Evolutionary conservation across 2,888 invertebrate species (phyloP).

Genomic region (Phaedon cochleariae): DNA sequence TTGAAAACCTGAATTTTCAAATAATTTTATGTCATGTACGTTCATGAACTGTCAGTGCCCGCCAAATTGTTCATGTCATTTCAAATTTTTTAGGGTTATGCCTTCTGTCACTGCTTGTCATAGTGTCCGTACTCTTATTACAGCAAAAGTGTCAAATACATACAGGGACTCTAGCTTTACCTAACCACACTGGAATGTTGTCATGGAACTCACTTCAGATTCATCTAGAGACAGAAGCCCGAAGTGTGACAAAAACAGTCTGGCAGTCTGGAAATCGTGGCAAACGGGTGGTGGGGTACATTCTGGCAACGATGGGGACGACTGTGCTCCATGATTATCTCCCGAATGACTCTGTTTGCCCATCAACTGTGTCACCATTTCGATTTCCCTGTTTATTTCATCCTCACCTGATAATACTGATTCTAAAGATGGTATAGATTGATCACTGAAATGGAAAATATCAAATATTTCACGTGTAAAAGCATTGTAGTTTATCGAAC

Average conservation of each 20-base stretch:
- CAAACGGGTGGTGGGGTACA: constrained; percentile 83
- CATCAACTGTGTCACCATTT: constrained; percentile 75
- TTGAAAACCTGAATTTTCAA: no score
- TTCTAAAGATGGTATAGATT: constrained; percentile 89
- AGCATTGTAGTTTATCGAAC: no score
- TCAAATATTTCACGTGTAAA: no score
- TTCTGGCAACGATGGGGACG: constrained; percentile 65
- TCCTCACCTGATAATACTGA: constrained; percentile 72
- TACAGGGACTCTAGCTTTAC: no score
- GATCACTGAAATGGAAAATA: constrained; percentile 69
- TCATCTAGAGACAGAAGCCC: constrained; percentile 80
- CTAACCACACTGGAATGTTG: no score
- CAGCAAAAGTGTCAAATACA: no score
- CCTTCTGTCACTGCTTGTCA: no score
- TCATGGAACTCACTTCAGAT: constrained; percentile 46
- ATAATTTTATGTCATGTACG: no score
- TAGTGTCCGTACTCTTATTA: no score
- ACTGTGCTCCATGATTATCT: constrained; percentile 49
- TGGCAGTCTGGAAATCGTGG: constrained; percentile 94
- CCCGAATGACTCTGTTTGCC: constrained; percentile 72
- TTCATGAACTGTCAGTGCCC: no score
- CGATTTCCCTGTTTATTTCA: constrained; percentile 63
- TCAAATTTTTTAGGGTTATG: no score
- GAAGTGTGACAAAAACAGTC: constrained; percentile 94
- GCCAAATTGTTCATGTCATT: no score